Percentiles rank a stretch among this genome's conserved stretches.
phyloP scores from a whole-genome alignment of 2,113 vertebrate genomes.

The Parus major region DNA sequence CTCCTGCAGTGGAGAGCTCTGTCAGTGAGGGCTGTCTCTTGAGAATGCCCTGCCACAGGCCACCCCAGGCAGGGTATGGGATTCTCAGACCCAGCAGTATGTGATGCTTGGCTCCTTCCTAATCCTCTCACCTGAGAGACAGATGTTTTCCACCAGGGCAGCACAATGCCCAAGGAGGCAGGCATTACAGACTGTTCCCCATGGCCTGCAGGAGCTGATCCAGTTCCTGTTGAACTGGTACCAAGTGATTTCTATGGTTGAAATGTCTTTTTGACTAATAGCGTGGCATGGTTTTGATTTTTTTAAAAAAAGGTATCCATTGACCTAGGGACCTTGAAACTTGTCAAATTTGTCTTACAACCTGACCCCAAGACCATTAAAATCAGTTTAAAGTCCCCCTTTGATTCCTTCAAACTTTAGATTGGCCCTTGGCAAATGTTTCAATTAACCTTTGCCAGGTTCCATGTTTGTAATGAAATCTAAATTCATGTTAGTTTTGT shows the following conservation, averaged over 20 bases:
- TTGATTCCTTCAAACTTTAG: constrained; percentile 10
- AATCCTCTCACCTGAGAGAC: background rate
- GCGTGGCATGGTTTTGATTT: background rate
- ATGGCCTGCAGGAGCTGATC: background rate
- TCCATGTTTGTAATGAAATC: constrained; percentile 35
- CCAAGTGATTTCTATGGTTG: background rate
- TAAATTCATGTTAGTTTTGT: constrained; percentile 16
- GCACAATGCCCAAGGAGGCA: background rate
- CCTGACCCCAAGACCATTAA: background rate
- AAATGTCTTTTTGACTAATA: constrained; percentile 11
- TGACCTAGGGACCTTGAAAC: constrained; percentile 31
- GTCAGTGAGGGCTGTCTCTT: background rate
- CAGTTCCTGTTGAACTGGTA: background rate
- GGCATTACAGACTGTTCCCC: background rate
- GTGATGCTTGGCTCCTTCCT: background rate
- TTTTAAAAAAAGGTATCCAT: background rate
- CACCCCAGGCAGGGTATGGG: background rate
- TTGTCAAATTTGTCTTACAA: constrained; percentile 34
- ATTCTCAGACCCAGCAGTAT: background rate
- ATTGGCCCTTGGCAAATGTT: constrained; percentile 20
- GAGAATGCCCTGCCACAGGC: background rate
- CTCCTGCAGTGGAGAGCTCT: background rate
- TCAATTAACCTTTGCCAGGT: constrained; percentile 47
- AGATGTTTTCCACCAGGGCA: background rate
- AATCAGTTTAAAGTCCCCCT: background rate